A percentile compares a stretch with the other conserved stretches of the same genome.
Conservation (phyloP, 2,113 vertebrate genomes). For the Pipra filicauda region DNA sequence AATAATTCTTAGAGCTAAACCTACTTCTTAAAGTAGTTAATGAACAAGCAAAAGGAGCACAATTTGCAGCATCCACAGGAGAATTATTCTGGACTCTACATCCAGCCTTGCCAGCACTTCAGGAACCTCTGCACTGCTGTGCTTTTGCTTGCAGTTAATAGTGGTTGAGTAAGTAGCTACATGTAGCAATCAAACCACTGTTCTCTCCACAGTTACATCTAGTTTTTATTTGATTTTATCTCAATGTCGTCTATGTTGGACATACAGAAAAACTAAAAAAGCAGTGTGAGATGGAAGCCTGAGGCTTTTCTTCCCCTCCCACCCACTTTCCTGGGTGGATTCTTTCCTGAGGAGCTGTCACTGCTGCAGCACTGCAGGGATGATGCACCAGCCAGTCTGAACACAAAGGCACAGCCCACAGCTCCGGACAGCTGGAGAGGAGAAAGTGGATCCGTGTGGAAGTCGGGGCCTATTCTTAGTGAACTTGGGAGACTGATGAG, state of each 20-base stretch:
- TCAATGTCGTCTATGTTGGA: neutral
- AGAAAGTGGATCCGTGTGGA: neutral
- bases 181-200: neutral
- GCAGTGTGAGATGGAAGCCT: neutral
- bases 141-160: neutral
- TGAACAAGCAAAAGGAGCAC: neutral
- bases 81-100: neutral
- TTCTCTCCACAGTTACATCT: neutral
- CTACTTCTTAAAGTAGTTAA: neutral
- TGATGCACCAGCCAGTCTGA: neutral
- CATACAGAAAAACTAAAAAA: conserved; percentile 6
- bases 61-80: neutral
- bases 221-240: neutral
- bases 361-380: neutral
- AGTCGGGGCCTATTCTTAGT: neutral
- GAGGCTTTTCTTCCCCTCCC: neutral
- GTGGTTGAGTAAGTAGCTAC: neutral
- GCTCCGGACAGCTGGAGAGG: neutral
- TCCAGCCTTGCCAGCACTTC: neutral
- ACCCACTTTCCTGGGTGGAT: neutral
- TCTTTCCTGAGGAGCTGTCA: neutral
- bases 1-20: neutral
- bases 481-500: neutral
- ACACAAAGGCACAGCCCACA: neutral
- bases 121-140: neutral